Conservation (phyloP, 2,888 invertebrate genomes). For the Coremacera marginata region DNA sequence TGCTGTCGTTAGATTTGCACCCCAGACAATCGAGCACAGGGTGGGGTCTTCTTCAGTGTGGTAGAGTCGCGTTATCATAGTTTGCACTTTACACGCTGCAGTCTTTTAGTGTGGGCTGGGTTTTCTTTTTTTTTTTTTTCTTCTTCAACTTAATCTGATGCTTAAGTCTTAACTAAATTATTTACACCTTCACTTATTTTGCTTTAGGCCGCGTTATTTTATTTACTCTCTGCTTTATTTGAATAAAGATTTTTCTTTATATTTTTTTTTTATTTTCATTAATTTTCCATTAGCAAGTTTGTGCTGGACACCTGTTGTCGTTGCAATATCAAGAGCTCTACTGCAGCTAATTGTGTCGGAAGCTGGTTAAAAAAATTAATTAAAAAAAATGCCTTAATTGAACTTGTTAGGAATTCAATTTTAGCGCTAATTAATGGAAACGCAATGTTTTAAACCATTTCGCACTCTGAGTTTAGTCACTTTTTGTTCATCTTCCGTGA, state of each 20-base stretch:
- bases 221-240: not conserved
- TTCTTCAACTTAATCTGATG: not conserved
- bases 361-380: no score
- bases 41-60: constrained; percentile 66
- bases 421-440: constrained; percentile 1
- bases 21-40: constrained; percentile 67
- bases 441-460: not conserved
- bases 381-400: not conserved
- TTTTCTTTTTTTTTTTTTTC: not conserved
- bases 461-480: no score
- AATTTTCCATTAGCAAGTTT: no score
- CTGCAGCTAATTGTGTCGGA: no score
- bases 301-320: no score
- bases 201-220: not conserved
- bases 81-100: constrained; percentile 32
- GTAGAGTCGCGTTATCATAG: constrained; percentile 68
- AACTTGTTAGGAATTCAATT: constrained; percentile 18
- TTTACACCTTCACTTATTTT: not conserved
- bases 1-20: constrained; percentile 58
- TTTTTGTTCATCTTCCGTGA: not conserved
- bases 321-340: no score
- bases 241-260: not conserved
- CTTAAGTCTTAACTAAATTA: not conserved
- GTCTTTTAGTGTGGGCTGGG: not conserved
- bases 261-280: not conserved